Base-by-base conservation (phyloP, 2,113 vertebrate species). In the Myrmecophaga tridactyla region DNA sequence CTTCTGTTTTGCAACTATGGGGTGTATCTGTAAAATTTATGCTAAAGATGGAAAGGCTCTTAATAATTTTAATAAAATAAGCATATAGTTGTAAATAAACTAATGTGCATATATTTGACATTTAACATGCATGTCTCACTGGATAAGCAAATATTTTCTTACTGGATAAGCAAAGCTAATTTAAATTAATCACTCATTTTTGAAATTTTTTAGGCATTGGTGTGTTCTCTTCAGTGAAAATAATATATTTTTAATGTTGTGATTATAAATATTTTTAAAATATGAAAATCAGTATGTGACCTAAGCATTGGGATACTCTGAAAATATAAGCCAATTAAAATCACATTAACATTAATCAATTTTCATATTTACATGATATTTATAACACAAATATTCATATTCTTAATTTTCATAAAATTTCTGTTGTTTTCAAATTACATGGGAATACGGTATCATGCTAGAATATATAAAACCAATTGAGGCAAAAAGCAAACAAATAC, bases 321-420 rank as follows among this genome's bases (percentile, higher is more conserved):
- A 63, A 63, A 86, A 77, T 51, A 2, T 12, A 86, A 86, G 9
- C 2, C 27, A 92, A 69, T 17, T 29, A 51, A 56, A 63, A 14
- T 60, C 9, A 86, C 81, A 80, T 39, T 69, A 75, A 81, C 48
- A 72, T 39, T 18, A 51, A 4, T 58, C 29, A 58, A 17, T 56
- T 65, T 65, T 73, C 77, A 84, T 13, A 65, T 88, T n/a, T 67
- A 25, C 58, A 8, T 65, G 21, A 65, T 80, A 43, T n/a, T 85
- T 14, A 56, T n/a, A 81, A 70, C n/a, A 4, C 12, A 77, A 75
- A 93, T 76, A 92, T 41, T 94, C 14, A 73, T 0, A 80, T 82
- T 65, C 43, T 82, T 75, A 87, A 43, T 5, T 86, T 78, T 90
- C 6, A 80, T 51, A 84, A 86, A 92, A 65, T 86, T 87, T 78